Percentiles rank a stretch among this genome's conserved stretches.
Evolutionary conservation across 1,140 invertebrate genomes (phyloP).

Genomic region (Coptotermes formosanus): DNA sequence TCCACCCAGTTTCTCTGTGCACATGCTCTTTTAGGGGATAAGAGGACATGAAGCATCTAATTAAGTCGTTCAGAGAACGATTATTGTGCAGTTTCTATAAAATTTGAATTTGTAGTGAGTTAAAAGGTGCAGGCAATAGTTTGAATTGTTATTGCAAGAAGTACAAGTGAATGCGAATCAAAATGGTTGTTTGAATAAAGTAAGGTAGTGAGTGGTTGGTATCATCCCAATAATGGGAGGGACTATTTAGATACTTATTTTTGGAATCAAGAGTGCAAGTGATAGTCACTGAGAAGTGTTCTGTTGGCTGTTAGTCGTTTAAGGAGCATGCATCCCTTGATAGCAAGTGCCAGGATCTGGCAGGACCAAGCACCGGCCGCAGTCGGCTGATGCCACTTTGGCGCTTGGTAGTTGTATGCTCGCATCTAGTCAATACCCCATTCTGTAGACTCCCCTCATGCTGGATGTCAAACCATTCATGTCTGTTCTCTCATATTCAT

Average conservation of each 20-base stretch:
- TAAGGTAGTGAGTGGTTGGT: conserved; percentile 2
- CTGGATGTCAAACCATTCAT: conserved; percentile 35
- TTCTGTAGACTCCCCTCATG: conserved; percentile 28
- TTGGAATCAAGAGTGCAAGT: conserved; percentile 23
- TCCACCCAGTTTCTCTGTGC: conserved; percentile 26
- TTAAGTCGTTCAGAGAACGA: conserved; percentile 10
- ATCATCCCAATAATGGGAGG: conserved; percentile 28
- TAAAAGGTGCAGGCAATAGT: not conserved
- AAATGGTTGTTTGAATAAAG: not conserved
- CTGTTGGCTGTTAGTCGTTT: not conserved
- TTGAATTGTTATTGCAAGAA: not conserved
- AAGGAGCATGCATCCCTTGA: conserved; percentile 24
- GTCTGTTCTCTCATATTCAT: conserved; percentile 36
- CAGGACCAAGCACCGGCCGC: not conserved
- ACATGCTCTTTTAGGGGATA: conserved; percentile 10
- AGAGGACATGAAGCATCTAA: not conserved
- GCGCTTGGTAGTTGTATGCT: conserved; percentile 28
- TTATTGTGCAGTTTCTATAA: not conserved
- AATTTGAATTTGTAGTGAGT: not conserved
- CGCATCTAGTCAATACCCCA: conserved; percentile 33
- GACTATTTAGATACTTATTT: conserved; percentile 26
- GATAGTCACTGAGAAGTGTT: conserved; percentile 15
- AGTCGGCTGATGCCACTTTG: conserved; percentile 29
- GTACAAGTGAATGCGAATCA: not conserved
- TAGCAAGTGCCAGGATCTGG: conserved; percentile 32